Percentiles rank a stretch among this genome's conserved stretches.
phyloP scores from a whole-genome alignment of 2,797 vertebrate genomes.

The Loris lydekkerianus region DNA sequence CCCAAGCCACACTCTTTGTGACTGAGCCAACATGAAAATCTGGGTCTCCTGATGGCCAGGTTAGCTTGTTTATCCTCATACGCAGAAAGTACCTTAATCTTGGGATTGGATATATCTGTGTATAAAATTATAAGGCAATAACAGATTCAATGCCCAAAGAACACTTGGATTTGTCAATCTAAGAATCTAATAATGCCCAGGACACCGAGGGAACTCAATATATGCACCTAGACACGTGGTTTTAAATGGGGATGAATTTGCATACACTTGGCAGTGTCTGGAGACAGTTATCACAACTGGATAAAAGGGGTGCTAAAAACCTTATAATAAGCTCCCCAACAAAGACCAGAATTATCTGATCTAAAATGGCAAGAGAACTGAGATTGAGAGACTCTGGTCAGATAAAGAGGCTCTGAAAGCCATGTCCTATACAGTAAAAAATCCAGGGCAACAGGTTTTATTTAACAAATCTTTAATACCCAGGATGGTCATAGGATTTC shows the following conservation, averaged over 20 bases:
- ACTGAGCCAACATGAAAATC: background rate
- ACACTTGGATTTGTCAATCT: background rate
- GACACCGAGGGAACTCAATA: background rate
- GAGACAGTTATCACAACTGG: background rate
- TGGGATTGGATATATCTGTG: background rate
- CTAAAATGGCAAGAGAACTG: background rate
- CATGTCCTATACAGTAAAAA: background rate
- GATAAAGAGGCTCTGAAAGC: background rate
- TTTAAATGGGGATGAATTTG: background rate
- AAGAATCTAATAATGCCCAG: background rate
- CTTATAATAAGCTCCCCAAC: background rate
- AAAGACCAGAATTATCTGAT: background rate
- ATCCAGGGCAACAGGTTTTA: background rate
- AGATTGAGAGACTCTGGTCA: background rate
- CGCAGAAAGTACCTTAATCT: background rate
- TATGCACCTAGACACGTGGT: background rate
- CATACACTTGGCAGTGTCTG: background rate
- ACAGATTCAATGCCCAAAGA: background rate
- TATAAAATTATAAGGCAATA: background rate
- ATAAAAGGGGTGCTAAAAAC: background rate
- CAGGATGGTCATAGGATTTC: background rate
- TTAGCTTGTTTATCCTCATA: background rate
- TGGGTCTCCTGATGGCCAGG: background rate
- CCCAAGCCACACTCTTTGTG: background rate
- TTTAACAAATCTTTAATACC: conserved; percentile 33